These are phyloP conservation scores for Acridotheres tristis DNA, from an alignment of 2,797 vertebrate genomes.

Conservation along the genomic window DNA sequence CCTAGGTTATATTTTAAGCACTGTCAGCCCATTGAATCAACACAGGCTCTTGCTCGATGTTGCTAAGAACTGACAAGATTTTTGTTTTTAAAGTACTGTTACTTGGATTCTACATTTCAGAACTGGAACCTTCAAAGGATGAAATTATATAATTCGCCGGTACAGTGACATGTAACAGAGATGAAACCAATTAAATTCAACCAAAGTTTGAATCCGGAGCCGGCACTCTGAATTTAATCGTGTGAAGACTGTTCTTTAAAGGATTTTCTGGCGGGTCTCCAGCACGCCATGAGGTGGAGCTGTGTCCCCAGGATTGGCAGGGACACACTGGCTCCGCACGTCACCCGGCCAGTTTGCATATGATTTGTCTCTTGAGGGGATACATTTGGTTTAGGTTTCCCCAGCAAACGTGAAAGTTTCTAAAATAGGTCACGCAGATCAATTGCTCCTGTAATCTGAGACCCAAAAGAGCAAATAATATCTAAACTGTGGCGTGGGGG, in stretches of 20 bases:
- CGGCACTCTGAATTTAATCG: background rate
- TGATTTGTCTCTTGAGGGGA: slow-evolving; percentile 88
- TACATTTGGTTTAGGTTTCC: slow-evolving; percentile 91
- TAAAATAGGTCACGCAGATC: slow-evolving; percentile 92
- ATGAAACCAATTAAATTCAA: background rate
- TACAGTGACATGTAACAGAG: background rate
- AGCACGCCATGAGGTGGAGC: slow-evolving; percentile 61
- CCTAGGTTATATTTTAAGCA: background rate
- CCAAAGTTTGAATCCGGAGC: background rate
- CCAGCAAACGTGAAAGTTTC: slow-evolving; percentile 87
- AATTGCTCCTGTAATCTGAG: slow-evolving; percentile 96
- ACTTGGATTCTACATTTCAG: background rate
- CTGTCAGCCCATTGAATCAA: background rate
- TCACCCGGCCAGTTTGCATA: slow-evolving; percentile 75
- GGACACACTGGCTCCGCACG: background rate
- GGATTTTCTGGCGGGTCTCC: background rate
- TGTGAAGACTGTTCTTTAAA: accelerated
- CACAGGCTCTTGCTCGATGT: background rate
- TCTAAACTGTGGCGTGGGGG: slow-evolving; percentile 87
- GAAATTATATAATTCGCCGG: accelerated
- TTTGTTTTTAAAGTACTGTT: background rate
- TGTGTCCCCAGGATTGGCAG: background rate
- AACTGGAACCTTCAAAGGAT: background rate
- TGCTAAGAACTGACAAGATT: background rate
- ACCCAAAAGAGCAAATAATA: slow-evolving; percentile 93